These are phyloP conservation scores for Sapajus apella DNA, from an alignment of 2,113 vertebrate genomes.

Conservation along the genomic window DNA sequence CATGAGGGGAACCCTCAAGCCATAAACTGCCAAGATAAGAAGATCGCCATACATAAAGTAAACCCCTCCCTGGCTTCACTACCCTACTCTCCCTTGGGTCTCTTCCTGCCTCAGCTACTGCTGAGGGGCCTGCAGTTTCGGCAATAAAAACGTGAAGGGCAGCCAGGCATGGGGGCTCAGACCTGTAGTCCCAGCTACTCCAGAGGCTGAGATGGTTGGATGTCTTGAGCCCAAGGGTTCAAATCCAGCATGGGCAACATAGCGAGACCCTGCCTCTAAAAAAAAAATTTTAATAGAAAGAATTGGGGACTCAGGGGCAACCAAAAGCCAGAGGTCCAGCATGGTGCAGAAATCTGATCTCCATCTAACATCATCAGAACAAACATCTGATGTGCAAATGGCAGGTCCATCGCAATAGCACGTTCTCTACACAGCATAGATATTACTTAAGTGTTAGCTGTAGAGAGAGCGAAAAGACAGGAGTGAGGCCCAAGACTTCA, in stretches of 20 bases:
- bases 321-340: background rate
- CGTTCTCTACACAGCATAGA: too few relatives aligned
- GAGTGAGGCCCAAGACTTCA: background rate
- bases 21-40: background rate
- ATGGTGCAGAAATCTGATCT: background rate
- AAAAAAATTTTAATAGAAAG: background rate
- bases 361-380: background rate
- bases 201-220: background rate
- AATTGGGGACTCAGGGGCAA: background rate
- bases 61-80: background rate
- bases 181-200: background rate
- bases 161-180: too few relatives aligned
- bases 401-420: accelerated
- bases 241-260: background rate
- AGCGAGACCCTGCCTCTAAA: background rate
- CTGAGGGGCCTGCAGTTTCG: too few relatives aligned
- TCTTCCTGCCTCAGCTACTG: background rate
- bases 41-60: background rate
- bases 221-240: background rate
- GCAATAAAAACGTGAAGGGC: background rate
- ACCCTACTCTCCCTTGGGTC: background rate
- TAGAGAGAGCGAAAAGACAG: constrained; percentile 50
- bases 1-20: background rate
- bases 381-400: background rate
- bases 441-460: background rate